phyloP scores from a whole-genome alignment of 2,113 vertebrate genomes.

The Alligator sinensis region DNA sequence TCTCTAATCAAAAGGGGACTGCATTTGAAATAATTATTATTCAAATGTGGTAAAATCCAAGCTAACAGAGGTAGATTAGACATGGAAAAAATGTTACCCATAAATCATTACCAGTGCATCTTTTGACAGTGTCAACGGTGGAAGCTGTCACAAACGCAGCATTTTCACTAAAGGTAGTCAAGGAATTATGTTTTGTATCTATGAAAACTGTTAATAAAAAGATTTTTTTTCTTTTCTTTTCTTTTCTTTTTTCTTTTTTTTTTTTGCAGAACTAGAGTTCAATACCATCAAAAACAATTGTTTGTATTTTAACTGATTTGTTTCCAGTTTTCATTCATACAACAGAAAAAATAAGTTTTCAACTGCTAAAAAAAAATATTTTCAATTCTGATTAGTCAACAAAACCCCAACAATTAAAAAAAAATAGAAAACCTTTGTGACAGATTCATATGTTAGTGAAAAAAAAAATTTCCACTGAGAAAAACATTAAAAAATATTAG shows the following conservation, averaged over 20 bases:
- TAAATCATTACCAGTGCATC: background rate
- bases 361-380: background rate
- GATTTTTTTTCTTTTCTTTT: background rate
- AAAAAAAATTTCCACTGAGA: background rate
- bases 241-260: background rate
- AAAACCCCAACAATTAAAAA: background rate
- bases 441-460: too few relatives aligned
- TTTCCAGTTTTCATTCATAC: background rate
- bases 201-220: background rate
- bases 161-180: background rate
- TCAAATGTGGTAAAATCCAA: background rate
- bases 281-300: background rate
- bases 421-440: too few relatives aligned
- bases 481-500: background rate
- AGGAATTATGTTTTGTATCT: background rate
- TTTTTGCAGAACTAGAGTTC: background rate
- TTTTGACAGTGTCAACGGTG: accelerated
- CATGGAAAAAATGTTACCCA: background rate
- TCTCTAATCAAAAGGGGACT: background rate
- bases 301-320: background rate
- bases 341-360: background rate
- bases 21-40: background rate
- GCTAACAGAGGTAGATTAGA: background rate
- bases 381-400: background rate
- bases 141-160: background rate